These are phyloP conservation scores for Eristalinus aeneus DNA, from an alignment of 2,888 invertebrate species.

Conservation along the genomic window DNA sequence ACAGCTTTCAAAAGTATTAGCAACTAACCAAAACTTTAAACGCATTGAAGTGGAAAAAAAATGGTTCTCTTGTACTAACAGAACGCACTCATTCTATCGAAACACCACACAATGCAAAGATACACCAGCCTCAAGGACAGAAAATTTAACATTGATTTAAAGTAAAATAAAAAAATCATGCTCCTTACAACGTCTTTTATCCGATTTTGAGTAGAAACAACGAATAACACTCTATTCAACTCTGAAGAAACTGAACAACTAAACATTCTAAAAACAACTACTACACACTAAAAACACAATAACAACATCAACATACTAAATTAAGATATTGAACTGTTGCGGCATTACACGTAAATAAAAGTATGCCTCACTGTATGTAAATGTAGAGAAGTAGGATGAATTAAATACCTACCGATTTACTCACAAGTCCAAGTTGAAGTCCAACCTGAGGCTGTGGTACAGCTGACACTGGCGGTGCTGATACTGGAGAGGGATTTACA, in stretches of 20 bases:
- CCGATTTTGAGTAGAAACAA: not conserved
- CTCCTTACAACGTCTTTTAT: not conserved
- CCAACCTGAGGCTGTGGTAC: slow-evolving; percentile 80
- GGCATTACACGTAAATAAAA: slow-evolving; percentile 15
- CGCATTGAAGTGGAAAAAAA: not conserved
- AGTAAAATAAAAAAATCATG: not conserved
- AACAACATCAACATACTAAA: slow-evolving; percentile 42
- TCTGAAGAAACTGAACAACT: no score
- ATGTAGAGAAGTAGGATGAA: slow-evolving; percentile 45
- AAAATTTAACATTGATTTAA: not conserved
- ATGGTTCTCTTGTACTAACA: not conserved
- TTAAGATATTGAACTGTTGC: slow-evolving; percentile 5
- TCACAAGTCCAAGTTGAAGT: slow-evolving; percentile 82
- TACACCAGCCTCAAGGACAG: not conserved
- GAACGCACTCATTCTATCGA: slow-evolving; percentile 2
- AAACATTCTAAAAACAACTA: not conserved
- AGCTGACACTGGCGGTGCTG: slow-evolving; percentile 81
- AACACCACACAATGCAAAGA: slow-evolving; percentile 40
- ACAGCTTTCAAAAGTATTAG: no score
- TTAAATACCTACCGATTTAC: slow-evolving; percentile 81
- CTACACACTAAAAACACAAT: not conserved
- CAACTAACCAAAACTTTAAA: no score
- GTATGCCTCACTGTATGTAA: slow-evolving; percentile 25
- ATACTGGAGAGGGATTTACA: slow-evolving; percentile 81
- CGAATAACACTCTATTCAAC: not conserved